Evolutionary conservation across 2,797 vertebrate genomes (phyloP).

Genomic region (Enteromius argenteus): DNA sequence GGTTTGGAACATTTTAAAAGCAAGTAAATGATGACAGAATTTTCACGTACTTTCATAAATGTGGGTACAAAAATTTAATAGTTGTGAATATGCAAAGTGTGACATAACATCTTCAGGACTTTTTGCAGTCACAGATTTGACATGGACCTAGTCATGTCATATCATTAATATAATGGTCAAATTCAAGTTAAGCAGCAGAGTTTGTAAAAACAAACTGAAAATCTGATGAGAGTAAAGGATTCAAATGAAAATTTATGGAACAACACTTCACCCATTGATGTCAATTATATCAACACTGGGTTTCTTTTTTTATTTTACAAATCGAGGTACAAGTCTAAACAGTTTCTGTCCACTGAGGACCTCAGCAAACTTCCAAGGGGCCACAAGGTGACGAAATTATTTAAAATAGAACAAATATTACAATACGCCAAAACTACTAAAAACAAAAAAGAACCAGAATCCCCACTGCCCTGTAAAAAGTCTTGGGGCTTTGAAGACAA

Average conservation of each 20-base stretch:
- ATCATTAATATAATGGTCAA: slow-evolving; percentile 9
- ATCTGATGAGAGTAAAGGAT: slow-evolving; percentile 10
- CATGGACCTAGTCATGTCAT: background rate
- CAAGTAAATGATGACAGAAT: background rate
- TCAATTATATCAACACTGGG: background rate
- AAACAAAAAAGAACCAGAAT: background rate
- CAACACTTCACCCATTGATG: background rate
- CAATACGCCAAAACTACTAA: background rate
- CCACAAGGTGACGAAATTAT: background rate
- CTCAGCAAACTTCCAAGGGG: background rate
- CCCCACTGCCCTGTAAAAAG: background rate
- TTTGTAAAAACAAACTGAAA: slow-evolving; percentile 10
- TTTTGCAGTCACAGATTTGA: background rate
- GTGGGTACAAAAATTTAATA: background rate
- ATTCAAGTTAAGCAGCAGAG: background rate
- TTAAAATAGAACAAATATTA: background rate
- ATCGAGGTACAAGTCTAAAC: background rate
- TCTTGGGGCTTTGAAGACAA: background rate
- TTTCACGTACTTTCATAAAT: background rate
- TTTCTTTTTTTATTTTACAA: background rate
- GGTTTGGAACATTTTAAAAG: background rate
- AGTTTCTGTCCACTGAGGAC: background rate
- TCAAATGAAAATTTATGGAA: background rate
- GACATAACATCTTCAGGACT: background rate
- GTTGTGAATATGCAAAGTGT: background rate